Percentiles rank a stretch among this genome's conserved stretches.
Evolutionary conservation across 64 coral and sea anemone species (phyloP).

Genomic region (Trachythela sp.): DNA sequence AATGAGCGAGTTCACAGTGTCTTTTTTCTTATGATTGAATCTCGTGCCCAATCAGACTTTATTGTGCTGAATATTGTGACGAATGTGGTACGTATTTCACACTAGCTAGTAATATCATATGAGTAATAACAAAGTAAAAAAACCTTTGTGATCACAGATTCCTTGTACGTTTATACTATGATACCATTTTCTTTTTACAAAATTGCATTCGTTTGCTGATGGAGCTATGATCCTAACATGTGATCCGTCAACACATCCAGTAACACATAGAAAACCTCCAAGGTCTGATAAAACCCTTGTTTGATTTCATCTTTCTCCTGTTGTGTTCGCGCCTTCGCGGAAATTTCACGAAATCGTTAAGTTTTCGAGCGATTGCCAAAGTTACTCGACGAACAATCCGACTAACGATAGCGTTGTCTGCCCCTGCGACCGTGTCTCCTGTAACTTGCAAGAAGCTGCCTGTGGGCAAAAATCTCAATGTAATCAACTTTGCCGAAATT

Average conservation of each 20-base stretch:
- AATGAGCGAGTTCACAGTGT: too few species aligned
- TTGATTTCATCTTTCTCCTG: not conserved
- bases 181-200: not conserved
- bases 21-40: too few species aligned
- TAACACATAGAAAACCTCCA: not conserved
- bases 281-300: not conserved
- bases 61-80: too few species aligned
- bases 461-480: not conserved
- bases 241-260: not conserved
- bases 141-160: slow-evolving; percentile 4
- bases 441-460: slow-evolving; percentile 4
- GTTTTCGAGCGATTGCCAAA: not conserved
- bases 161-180: not conserved
- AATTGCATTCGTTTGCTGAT: not conserved
- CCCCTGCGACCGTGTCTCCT: not conserved
- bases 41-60: too few species aligned
- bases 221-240: not conserved
- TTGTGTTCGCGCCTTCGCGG: not conserved
- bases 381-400: not conserved
- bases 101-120: too few species aligned
- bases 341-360: not conserved
- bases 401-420: not conserved
- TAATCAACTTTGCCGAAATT: not conserved
- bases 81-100: not conserved
- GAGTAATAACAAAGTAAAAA: too few species aligned